A percentile compares a stretch with the other conserved stretches of the same genome.
Evolutionary conservation across 92 coral and sea anemone genomes (phyloP).

Genomic region (Muricea muricata): DNA sequence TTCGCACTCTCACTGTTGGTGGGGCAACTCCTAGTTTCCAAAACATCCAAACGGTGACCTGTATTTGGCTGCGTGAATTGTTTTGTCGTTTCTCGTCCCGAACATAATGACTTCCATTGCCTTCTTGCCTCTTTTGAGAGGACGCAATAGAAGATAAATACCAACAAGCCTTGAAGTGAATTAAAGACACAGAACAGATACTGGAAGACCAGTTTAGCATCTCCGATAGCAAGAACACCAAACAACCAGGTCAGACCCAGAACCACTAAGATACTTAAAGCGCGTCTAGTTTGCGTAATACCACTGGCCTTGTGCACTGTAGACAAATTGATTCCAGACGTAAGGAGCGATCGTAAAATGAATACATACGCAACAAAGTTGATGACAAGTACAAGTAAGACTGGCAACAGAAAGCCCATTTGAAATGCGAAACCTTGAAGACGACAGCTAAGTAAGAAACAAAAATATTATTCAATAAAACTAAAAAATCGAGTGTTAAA

Average conservation of each 20-base stretch:
- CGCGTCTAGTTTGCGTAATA: background rate
- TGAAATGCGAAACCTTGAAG: constrained; percentile 14
- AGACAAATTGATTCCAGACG: background rate
- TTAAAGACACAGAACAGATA: constrained; percentile 9
- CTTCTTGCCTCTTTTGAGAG: background rate
- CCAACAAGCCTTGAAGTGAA: constrained; percentile 17
- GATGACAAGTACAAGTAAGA: background rate
- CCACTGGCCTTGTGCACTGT: background rate
- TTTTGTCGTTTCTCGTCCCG: no score
- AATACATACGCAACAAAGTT: constrained; percentile 2
- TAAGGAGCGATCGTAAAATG: background rate
- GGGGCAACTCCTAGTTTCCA: no score
- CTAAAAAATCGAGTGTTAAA: no score
- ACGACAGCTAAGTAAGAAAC: background rate
- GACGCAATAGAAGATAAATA: constrained; percentile 4
- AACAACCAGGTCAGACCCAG: constrained; percentile 29
- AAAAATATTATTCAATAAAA: no score
- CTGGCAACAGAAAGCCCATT: background rate
- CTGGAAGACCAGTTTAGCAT: background rate
- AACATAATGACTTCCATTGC: background rate
- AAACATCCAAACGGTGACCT: no score
- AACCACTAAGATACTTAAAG: background rate
- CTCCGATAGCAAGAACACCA: constrained; percentile 19
- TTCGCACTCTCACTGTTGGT: no score
- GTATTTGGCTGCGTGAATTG: no score